Evolutionary conservation across 2,888 invertebrate species (phyloP).

Genomic region (Hirtodrosophila confusa): DNA sequence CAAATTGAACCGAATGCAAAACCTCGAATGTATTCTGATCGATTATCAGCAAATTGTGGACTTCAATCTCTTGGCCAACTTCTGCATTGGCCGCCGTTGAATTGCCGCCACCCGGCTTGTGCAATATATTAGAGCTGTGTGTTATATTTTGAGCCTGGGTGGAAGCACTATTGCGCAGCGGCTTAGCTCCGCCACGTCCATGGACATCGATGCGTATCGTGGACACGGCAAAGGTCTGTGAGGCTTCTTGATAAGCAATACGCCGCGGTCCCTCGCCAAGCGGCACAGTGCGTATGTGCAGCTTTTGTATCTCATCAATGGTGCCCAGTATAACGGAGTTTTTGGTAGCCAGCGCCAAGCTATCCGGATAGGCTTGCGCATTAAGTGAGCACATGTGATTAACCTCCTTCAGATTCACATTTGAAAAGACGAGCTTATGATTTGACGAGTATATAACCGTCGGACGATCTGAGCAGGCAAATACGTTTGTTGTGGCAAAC

Average conservation of each 20-base stretch:
- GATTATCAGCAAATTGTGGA: conserved; percentile 94
- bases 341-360: conserved; percentile 85
- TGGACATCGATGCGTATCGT: conserved; percentile 95
- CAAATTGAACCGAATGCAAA: conserved; percentile 96
- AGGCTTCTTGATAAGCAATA: conserved; percentile 96
- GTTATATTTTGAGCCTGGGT: conserved; percentile 89
- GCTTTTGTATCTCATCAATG: conserved; percentile 98
- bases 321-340: conserved; percentile 92
- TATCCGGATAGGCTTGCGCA: conserved; percentile 97
- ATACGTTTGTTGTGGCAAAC: conserved; percentile 96
- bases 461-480: conserved; percentile 99
- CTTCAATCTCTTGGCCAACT: conserved; percentile 93
- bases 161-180: conserved; percentile 90
- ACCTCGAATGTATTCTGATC: conserved; percentile 99
- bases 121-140: conserved; percentile 86
- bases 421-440: conserved; percentile 99
- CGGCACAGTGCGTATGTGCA: conserved; percentile 98
- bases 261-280: conserved; percentile 96
- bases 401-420: conserved; percentile 97
- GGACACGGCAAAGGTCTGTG: conserved; percentile 97
- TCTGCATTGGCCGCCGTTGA: conserved; percentile 82
- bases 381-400: conserved; percentile 99
- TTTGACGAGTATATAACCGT: conserved; percentile 99
- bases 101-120: conserved; percentile 84
- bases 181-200: conserved; percentile 89